Base-by-base conservation (phyloP, 2,113 vertebrate genomes). In the Microcebus lehilahytsara region DNA sequence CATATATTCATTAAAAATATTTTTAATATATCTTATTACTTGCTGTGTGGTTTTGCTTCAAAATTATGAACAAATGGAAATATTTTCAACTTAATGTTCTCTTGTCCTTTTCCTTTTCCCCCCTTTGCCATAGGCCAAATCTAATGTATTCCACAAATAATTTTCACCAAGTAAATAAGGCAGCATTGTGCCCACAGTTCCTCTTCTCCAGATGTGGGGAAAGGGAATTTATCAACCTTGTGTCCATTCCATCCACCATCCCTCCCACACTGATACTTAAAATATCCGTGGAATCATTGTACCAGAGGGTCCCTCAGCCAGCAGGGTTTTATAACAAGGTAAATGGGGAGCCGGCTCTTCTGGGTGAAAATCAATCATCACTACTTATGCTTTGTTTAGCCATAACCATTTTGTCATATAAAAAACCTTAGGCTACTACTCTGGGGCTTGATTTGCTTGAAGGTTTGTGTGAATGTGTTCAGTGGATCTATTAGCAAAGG, bases 211-310 rank as follows among this genome's bases (percentile, higher is more conserved):
- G 92, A 96, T 60, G 46, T 94, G 71, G 85, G 74, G 83, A 93
- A 96, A 96, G 84, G 83, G 84, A 98, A 97, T 97, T 97, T 90
- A 81, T 96, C 78, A 97, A 95, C 40, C 56, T 91, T 97, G 77
- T 96, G 96, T 97, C 96, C 97, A 95, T 78, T 85, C 95, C 85
- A 95, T 93, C 89, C 96, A 93, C 95, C 96, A 95, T 84, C 56
- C 86, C 87, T 95, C 97, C 96, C 96, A 97, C 95, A 58, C 40
- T 37, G 86, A 79, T 93, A 92, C 89, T 97, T 97, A 95, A 98
- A 98, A 97, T 98, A 97, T 97, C 96, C 95, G 84, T 2, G 2
- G 72, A 97, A 95, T 97, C 96, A 97, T 95, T 95, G 92, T 97
- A 97, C 58, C 91, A 92, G 75, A 97, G 92, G 84, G 86, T 96